A percentile compares a stretch with the other conserved stretches of the same genome.
Evolutionary conservation across 2,888 invertebrate species (phyloP).

Genomic region (Sialis lutaria): DNA sequence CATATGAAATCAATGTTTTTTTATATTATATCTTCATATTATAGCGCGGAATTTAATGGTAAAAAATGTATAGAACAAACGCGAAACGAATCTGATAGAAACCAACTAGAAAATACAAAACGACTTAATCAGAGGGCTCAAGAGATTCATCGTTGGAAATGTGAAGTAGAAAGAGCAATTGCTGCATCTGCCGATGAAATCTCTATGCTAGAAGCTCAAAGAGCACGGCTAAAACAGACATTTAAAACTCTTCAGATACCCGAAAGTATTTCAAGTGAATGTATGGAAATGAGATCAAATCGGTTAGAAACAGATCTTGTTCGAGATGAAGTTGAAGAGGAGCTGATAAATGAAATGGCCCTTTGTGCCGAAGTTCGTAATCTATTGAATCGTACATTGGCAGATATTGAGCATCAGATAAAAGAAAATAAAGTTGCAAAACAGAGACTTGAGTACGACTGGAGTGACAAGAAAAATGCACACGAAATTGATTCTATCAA

Average conservation of each 20-base stretch:
- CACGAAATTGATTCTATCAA: slow-evolving; percentile 58
- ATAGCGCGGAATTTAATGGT: slow-evolving; percentile 37
- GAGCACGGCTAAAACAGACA: slow-evolving; percentile 48
- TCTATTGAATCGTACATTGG: slow-evolving; percentile 39
- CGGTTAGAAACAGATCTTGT: slow-evolving; percentile 57
- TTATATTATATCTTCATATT: neutral
- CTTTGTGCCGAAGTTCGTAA: slow-evolving; percentile 50
- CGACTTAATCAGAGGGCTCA: slow-evolving; percentile 44
- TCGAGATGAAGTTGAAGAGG: slow-evolving; percentile 58
- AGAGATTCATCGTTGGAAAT: slow-evolving; percentile 58
- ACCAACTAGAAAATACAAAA: slow-evolving; percentile 48
- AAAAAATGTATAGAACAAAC: slow-evolving; percentile 45
- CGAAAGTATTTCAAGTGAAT: slow-evolving; percentile 51
- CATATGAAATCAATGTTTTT: neutral
- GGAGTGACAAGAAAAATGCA: slow-evolving; percentile 77
- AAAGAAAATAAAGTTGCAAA: slow-evolving; percentile 63
- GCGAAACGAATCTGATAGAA: slow-evolving; percentile 45
- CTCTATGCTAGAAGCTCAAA: slow-evolving; percentile 44
- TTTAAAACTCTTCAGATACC: slow-evolving; percentile 47
- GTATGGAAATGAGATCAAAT: slow-evolving; percentile 49
- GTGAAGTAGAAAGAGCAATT: slow-evolving; percentile 51
- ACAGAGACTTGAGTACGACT: slow-evolving; percentile 69
- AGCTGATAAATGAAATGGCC: slow-evolving; percentile 55
- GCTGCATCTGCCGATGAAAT: slow-evolving; percentile 53
- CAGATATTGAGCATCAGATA: slow-evolving; percentile 51